A percentile compares a stretch with the other conserved stretches of the same genome.
Conservation (phyloP, 2,113 vertebrate species). For the Cephalopholis sonnerati region DNA sequence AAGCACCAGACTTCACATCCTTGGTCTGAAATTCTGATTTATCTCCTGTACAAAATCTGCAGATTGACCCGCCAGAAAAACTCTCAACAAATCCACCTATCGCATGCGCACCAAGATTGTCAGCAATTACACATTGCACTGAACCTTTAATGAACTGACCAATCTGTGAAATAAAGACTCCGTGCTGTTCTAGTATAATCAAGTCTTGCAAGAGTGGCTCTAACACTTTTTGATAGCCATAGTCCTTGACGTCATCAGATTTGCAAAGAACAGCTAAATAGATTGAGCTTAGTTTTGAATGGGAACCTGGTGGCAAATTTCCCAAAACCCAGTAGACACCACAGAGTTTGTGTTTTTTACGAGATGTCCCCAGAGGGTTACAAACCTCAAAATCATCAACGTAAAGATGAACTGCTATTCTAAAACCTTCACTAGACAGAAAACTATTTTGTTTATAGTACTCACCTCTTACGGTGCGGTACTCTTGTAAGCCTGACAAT, state of each 20-base stretch:
- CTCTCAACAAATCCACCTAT: constrained; percentile 2
- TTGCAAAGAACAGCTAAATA: not conserved
- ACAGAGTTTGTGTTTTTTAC: not conserved
- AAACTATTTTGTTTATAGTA: constrained; percentile 4
- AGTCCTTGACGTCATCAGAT: not conserved
- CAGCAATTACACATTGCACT: not conserved
- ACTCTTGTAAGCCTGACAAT: not conserved
- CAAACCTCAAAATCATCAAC: constrained; percentile 34
- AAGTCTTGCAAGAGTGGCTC: constrained; percentile 35
- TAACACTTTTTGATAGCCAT: constrained; percentile 18
- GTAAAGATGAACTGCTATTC: constrained; percentile 28
- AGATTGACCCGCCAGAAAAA: constrained; percentile 10
- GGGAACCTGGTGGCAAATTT: not conserved
- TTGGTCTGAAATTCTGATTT: constrained; percentile 9
- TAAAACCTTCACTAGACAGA: not conserved
- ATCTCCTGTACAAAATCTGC: constrained; percentile 1
- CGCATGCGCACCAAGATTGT: not conserved
- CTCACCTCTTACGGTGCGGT: constrained; percentile 12
- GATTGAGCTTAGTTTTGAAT: not conserved
- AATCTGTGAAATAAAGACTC: constrained; percentile 18
- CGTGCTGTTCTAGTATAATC: not conserved
- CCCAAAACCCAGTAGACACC: not conserved
- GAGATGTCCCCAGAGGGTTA: constrained; percentile 3
- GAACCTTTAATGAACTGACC: constrained; percentile 40
- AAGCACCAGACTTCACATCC: constrained; percentile 11